Conservation (phyloP, 2,888 invertebrate genomes). For the Microplitis deprimator region DNA sequence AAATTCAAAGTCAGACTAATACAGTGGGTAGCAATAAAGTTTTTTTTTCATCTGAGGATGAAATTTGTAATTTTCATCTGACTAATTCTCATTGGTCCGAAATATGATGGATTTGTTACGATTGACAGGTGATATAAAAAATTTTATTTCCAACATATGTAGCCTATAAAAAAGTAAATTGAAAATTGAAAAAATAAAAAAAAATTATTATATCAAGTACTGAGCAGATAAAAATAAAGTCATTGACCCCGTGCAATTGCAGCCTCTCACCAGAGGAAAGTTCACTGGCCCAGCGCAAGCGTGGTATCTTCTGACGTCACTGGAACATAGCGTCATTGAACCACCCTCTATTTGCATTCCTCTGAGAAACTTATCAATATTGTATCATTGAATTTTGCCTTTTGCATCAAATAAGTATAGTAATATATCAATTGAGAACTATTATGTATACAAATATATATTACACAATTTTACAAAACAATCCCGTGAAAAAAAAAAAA, state of each 20-base stretch:
- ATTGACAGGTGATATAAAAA: no score
- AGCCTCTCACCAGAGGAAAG: slow-evolving; percentile 43
- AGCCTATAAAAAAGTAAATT: background rate
- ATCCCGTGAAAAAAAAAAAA: no score
- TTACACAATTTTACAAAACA: no score
- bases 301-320: slow-evolving; percentile 59
- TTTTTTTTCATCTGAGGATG: no score
- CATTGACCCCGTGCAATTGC: slow-evolving; percentile 40
- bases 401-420: background rate
- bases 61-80: no score
- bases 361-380: background rate
- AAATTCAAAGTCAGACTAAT: no score
- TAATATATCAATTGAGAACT: background rate
- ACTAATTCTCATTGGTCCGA: no score
- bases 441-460: no score
- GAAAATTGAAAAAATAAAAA: background rate
- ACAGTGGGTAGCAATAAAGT: no score
- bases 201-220: background rate
- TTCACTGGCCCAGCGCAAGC: slow-evolving; percentile 59
- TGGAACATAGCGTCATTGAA: slow-evolving; percentile 55
- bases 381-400: background rate
- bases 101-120: no score
- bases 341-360: slow-evolving; percentile 28
- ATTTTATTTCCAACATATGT: no score
- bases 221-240: slow-evolving; percentile 31